Evolutionary conservation across 2,113 vertebrate genomes (phyloP).

Genomic region (Heliornis fulica): DNA sequence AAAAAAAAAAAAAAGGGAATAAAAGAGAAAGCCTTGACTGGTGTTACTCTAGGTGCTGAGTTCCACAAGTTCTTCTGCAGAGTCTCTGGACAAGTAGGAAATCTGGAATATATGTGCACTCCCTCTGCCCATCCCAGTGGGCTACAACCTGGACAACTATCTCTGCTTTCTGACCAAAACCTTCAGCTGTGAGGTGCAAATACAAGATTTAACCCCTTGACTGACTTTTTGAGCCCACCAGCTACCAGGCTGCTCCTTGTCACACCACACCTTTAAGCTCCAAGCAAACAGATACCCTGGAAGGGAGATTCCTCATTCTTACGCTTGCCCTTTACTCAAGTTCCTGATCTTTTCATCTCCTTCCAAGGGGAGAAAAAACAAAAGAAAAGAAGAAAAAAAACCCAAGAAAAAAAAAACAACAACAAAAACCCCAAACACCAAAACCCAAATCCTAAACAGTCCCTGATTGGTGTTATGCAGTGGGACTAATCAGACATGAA

Average conservation of each 20-base stretch:
- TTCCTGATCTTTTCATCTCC: conserved; percentile 24
- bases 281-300: not conserved
- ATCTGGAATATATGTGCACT: not conserved
- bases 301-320: not conserved
- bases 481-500: not conserved
- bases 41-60: not conserved
- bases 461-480: not conserved
- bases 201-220: not conserved
- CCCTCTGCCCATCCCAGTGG: not conserved
- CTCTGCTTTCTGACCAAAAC: not conserved
- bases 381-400: not conserved
- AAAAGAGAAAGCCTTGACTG: not conserved
- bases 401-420: no score
- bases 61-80: not conserved
- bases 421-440: no score
- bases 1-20: not conserved
- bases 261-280: not conserved
- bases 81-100: not conserved
- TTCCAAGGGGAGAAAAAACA: not conserved
- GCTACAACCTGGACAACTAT: not conserved
- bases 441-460: not conserved
- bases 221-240: not conserved
- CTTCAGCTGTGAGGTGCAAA: not conserved
- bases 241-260: not conserved
- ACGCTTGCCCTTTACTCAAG: not conserved